phyloP scores from a whole-genome alignment of 1,140 invertebrate species.

The Atta texana region DNA sequence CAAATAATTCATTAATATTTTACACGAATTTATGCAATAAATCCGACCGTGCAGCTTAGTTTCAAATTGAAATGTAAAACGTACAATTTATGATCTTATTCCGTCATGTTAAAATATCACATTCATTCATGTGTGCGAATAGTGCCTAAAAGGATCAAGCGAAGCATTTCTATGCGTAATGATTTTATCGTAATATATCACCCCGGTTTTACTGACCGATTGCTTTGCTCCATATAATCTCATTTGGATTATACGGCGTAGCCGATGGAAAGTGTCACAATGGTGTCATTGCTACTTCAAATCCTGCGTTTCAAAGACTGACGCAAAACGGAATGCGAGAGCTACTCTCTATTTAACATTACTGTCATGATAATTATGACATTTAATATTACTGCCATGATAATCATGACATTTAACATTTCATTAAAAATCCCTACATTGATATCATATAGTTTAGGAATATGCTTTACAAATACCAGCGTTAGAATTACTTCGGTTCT shows the following conservation, averaged over 20 bases:
- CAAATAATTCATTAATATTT: background rate
- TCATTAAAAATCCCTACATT: conserved; percentile 16
- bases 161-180: background rate
- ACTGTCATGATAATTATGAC: background rate
- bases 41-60: background rate
- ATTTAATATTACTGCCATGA: background rate
- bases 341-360: conserved; percentile 5
- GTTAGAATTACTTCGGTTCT: background rate
- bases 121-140: background rate
- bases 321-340: background rate
- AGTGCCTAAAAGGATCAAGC: conserved; percentile 11
- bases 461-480: background rate
- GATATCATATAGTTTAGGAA: background rate
- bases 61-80: background rate
- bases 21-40: background rate
- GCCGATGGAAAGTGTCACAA: conserved; percentile 21
- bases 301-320: conserved; percentile 18
- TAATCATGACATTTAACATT: conserved; percentile 31
- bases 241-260: conserved; percentile 23
- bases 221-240: conserved; percentile 18
- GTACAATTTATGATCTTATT: conserved; percentile 7
- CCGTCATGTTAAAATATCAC: conserved; percentile 14
- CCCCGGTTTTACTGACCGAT: conserved; percentile 11
- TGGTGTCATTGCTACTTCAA: conserved; percentile 24
- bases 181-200: conserved; percentile 43